Evolutionary conservation across 2,113 vertebrate species (phyloP).

Genomic region (human (Homo sapiens)): DNA sequence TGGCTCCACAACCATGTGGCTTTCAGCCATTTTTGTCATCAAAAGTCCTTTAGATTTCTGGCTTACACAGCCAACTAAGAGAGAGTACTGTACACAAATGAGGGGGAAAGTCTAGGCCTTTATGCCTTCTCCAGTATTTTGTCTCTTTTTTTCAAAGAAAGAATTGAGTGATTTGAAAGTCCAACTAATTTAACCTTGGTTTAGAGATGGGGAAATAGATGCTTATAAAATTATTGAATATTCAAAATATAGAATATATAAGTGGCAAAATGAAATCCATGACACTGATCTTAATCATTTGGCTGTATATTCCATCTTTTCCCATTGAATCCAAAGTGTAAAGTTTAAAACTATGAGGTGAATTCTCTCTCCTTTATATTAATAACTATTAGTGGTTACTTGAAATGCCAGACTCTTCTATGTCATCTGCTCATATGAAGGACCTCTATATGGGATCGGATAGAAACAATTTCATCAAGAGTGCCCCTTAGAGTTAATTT

Average conservation of each 20-base stretch:
- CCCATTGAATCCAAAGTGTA: not conserved
- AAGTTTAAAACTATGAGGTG: not conserved
- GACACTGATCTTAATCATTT: not conserved
- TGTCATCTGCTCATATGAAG: not conserved
- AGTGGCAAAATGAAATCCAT: not conserved
- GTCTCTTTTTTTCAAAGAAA: not conserved
- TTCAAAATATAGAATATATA: not conserved
- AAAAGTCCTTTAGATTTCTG: constrained; percentile 29
- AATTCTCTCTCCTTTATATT: not conserved
- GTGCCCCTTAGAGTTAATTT: not conserved
- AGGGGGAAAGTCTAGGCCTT: not conserved
- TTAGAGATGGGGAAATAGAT: not conserved
- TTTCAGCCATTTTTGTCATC: constrained; percentile 30
- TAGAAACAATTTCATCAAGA: not conserved
- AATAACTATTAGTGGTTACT: not conserved
- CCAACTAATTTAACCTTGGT: not conserved
- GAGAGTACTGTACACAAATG: not conserved
- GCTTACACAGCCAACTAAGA: not conserved
- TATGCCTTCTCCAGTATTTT: not conserved
- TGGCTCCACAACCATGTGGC: not conserved
- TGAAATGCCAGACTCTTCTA: not conserved
- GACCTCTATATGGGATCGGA: not conserved
- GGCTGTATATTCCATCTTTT: not conserved
- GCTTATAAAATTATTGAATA: not conserved
- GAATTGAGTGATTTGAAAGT: not conserved